These are phyloP conservation scores for Jacana jacana DNA, from an alignment of 2,113 vertebrate genomes.

Conservation along the genomic window DNA sequence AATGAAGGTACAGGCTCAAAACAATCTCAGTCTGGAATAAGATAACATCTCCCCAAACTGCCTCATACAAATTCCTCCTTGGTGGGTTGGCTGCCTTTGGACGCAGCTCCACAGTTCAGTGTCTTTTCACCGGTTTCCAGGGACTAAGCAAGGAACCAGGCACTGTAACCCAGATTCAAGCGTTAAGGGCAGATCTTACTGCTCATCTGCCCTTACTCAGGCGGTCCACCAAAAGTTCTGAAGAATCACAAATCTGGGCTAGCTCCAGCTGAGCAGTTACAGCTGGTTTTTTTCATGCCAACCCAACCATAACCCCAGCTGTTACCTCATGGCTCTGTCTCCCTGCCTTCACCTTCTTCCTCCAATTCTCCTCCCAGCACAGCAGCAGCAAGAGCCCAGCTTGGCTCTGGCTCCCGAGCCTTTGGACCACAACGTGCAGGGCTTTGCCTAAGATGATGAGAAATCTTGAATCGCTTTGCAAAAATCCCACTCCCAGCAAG, in stretches of 20 bases:
- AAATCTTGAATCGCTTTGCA: not conserved
- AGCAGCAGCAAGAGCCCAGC: not conserved
- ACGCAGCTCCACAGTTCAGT: accelerated
- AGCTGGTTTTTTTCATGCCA: not conserved
- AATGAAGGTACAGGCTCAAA: not conserved
- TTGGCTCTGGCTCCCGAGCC: not conserved
- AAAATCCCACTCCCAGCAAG: not conserved
- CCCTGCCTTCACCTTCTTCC: not conserved
- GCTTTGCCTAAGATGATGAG: not conserved
- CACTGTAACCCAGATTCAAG: too few species aligned
- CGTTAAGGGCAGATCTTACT: not conserved
- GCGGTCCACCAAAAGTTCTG: not conserved
- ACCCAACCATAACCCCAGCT: not conserved
- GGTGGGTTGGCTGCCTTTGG: not conserved
- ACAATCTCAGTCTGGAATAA: not conserved
- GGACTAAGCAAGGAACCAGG: not conserved
- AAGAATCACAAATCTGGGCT: not conserved
- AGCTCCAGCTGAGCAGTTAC: not conserved
- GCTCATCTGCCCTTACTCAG: not conserved
- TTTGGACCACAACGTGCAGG: not conserved
- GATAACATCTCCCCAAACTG: not conserved
- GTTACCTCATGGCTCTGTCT: not conserved
- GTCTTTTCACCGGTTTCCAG: not conserved
- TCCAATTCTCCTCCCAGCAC: not conserved
- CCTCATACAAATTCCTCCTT: not conserved